phyloP scores from a whole-genome alignment of 2,113 vertebrate genomes.

The Tricholaema leucomelas region DNA sequence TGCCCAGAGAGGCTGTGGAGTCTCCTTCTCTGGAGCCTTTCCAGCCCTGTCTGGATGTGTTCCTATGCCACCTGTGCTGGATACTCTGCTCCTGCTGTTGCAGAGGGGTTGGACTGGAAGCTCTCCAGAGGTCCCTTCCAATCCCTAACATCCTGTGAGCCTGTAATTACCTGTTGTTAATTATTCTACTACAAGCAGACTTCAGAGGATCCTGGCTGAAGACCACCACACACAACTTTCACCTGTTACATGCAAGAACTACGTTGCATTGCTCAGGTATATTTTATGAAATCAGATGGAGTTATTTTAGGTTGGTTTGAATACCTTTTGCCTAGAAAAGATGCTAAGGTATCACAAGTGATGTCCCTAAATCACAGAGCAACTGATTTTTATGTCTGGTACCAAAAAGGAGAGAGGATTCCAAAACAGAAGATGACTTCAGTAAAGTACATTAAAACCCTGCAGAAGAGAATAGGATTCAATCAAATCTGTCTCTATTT shows the following conservation, averaged over 20 bases:
- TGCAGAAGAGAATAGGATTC: not conserved
- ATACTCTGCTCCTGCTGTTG: no score
- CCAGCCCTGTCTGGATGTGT: no score
- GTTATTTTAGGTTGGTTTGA: not conserved
- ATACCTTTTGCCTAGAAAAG: not conserved
- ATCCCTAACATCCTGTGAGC: no score
- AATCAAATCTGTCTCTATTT: not conserved
- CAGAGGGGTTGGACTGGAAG: no score
- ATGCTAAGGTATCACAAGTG: not conserved
- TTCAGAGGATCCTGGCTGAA: not conserved
- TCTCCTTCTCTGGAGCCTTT: no score
- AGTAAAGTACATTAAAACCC: not conserved
- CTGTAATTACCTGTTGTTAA: not conserved
- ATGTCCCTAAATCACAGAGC: not conserved
- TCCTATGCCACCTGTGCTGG: no score
- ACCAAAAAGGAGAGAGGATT: not conserved
- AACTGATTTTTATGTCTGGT: not conserved
- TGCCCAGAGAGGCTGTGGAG: no score
- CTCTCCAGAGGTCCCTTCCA: no score
- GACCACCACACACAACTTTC: not conserved
- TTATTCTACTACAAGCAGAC: not conserved
- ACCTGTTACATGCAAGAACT: not conserved
- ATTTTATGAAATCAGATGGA: not conserved
- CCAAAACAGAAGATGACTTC: not conserved
- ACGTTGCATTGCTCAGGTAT: not conserved